Evolutionary conservation across 2,797 vertebrate genomes (phyloP).

Genomic region (Phrynocephalus guinanensis): DNA sequence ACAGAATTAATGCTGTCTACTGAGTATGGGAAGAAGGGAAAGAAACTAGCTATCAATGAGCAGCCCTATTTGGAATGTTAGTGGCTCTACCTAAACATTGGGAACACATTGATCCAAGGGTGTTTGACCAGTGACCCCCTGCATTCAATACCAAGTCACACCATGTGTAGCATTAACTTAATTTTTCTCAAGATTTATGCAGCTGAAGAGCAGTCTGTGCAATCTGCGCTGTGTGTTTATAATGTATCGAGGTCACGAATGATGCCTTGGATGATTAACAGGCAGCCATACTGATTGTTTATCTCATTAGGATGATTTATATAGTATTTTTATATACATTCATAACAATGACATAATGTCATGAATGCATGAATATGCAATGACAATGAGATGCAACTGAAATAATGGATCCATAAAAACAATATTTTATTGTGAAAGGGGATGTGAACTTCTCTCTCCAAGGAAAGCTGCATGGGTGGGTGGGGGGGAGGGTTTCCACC

Average conservation of each 20-base stretch:
- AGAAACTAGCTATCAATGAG: conserved; percentile 9
- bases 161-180: not conserved
- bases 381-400: conserved; percentile 26
- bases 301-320: conserved; percentile 25
- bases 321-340: conserved; percentile 26
- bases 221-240: conserved; percentile 25
- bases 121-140: not conserved
- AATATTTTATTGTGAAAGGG: conserved; percentile 25
- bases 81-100: not conserved
- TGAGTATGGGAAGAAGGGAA: conserved; percentile 51
- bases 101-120: not conserved
- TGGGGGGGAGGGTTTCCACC: not conserved
- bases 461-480: conserved; percentile 10
- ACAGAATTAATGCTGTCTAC: conserved; percentile 61
- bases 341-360: conserved; percentile 33
- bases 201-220: conserved; percentile 25
- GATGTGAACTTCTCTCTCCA: conserved; percentile 4
- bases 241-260: conserved; percentile 26
- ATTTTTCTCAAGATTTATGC: not conserved
- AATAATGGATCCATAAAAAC: conserved; percentile 41
- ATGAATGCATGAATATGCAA: conserved; percentile 27
- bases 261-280: conserved; percentile 17
- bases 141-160: not conserved
- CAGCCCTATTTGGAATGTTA: conserved; percentile 38
- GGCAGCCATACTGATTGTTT: conserved; percentile 7